These are phyloP conservation scores for Vidua macroura DNA, from an alignment of 2,113 vertebrate species.

Conservation along the genomic window DNA sequence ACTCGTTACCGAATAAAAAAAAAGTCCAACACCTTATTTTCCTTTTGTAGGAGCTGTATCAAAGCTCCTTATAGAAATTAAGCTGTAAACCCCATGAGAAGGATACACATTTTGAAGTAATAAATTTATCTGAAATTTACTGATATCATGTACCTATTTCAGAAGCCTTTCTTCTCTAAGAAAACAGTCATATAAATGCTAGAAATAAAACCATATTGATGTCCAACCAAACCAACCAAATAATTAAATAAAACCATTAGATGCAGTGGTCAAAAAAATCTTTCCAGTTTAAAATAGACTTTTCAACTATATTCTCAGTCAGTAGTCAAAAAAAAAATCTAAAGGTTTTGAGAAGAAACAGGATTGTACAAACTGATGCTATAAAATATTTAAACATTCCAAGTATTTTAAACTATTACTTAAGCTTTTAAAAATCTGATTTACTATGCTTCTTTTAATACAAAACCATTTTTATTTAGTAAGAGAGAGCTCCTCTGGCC, in stretches of 20 bases:
- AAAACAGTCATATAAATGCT: neutral
- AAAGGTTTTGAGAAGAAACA: neutral
- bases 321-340: neutral
- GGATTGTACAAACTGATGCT: neutral
- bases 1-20: neutral
- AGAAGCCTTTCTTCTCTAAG: neutral
- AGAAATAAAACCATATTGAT: neutral
- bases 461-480: neutral
- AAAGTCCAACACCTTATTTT: neutral
- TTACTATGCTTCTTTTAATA: neutral
- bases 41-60: neutral
- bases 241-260: neutral
- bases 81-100: neutral
- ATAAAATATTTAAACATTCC: neutral
- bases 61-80: neutral
- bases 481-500: neutral
- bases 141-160: neutral
- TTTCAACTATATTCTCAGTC: neutral
- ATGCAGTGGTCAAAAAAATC: neutral
- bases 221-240: neutral
- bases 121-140: neutral
- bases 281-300: neutral
- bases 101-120: neutral
- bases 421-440: neutral
- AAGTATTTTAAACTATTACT: neutral